Percentiles rank a stretch among this genome's conserved stretches.
These are phyloP conservation scores for Gortyna flavago DNA, from an alignment of 2,888 invertebrate genomes.

Conservation along the genomic window DNA sequence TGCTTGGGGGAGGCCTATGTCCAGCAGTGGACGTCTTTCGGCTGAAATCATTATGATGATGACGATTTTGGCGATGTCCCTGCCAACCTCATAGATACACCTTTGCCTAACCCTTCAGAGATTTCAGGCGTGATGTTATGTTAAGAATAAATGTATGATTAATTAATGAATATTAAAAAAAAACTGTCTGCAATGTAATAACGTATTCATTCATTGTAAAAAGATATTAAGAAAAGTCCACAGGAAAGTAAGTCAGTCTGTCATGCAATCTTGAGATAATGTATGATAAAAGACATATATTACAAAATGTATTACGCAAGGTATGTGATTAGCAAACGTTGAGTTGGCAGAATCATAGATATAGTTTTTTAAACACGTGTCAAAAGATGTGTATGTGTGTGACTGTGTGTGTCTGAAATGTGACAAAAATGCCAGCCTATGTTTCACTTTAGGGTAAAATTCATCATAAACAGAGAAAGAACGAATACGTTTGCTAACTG, in stretches of 20 bases:
- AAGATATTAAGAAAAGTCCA: not conserved
- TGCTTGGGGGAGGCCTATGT: too few species aligned
- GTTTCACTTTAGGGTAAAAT: not conserved
- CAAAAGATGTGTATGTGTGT: not conserved
- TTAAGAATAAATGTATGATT: too few species aligned
- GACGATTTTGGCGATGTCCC: too few species aligned
- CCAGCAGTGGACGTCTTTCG: too few species aligned
- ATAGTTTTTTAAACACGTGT: conserved; percentile 11
- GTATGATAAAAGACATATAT: conserved; percentile 26
- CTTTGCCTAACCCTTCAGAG: too few species aligned
- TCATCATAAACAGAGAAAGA: not conserved
- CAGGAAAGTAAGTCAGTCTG: conserved; percentile 28
- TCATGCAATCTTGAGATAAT: conserved; percentile 39
- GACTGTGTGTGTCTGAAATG: not conserved
- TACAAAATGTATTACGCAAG: conserved; percentile 46
- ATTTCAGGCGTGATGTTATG: too few species aligned
- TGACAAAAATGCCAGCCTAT: not conserved
- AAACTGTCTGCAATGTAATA: not conserved
- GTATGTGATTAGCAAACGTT: not conserved
- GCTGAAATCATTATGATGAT: too few species aligned
- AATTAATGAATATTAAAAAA: not conserved
- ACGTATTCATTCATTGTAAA: not conserved
- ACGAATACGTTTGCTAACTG: too few species aligned
- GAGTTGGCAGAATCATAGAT: conserved; percentile 26
- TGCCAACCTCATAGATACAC: too few species aligned